Evolutionary conservation across 2,888 invertebrate species (phyloP).

Genomic region (Drosophila kambysellisi): DNA sequence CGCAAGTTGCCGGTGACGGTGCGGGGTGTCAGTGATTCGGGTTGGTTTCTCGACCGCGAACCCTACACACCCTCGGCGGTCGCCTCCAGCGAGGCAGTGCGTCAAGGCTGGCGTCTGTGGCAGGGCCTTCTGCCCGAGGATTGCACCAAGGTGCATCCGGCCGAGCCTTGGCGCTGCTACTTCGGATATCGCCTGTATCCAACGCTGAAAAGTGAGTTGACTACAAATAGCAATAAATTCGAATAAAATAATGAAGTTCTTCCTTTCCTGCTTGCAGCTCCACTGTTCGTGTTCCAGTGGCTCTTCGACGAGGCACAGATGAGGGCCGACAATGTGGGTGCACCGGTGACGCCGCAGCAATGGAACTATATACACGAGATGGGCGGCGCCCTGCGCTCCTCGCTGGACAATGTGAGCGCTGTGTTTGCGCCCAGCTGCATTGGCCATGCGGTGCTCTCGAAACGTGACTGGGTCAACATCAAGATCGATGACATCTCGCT

Average conservation of each 20-base stretch:
- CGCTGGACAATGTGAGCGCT: conserved; percentile 93
- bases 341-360: conserved; percentile 94
- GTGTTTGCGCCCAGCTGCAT: conserved; percentile 97
- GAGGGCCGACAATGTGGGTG: conserved; percentile 95
- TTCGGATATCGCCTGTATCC: conserved; percentile 96
- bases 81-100: conserved; percentile 88
- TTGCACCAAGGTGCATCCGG: conserved; percentile 89
- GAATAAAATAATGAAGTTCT: conserved; percentile 74
- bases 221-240: background rate
- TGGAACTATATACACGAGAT: conserved; percentile 97
- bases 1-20: conserved; percentile 88
- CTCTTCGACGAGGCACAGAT: conserved; percentile 98
- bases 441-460: conserved; percentile 95
- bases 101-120: conserved; percentile 92
- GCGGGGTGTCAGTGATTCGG: conserved; percentile 95
- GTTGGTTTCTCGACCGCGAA: conserved; percentile 96
- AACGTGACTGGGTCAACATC: conserved; percentile 94
- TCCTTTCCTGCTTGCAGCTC: conserved; percentile 86
- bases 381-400: conserved; percentile 92
- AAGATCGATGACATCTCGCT: conserved; percentile 94
- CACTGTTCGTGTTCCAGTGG: conserved; percentile 97
- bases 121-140: conserved; percentile 91
- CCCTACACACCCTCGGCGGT: conserved; percentile 89
- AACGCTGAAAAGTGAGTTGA: conserved; percentile 89
- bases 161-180: conserved; percentile 95